Base-by-base conservation (phyloP, 2,113 vertebrate genomes). In the Bungarus multicinctus region DNA sequence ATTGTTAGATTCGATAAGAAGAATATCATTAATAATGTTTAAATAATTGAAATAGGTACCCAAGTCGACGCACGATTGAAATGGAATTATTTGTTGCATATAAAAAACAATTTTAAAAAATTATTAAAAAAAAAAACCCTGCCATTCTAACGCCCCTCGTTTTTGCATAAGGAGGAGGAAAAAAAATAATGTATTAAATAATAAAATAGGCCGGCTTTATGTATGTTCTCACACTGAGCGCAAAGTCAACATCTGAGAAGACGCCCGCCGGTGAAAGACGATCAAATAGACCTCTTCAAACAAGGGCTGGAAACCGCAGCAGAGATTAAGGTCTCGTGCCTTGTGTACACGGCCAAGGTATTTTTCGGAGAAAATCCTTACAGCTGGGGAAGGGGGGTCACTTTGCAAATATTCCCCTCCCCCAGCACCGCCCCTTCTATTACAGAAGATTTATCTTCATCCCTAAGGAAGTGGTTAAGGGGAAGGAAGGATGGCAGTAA, bases 341-440 rank as follows among this genome's bases (percentile, higher is more conserved):
- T 96, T 95, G 93, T 95, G 92, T 23, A 39, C 0, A 0, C 95
- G 94, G 95, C 87, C 91, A 91, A 55, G 94, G 91, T 93, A 94
- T 58, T 93, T 94, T 94, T 94, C 89, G 55, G 93, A 95, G 95
- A 96, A 97, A 95, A 97, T 94, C 90, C 30, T 93, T 94, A 94
- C 53, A 95, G 91, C 94, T 47, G 47, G 89, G n/a, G n/a, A n/a
- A n/a, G n/a, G n/a, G n/a, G 96, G 96, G 96, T 94, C 94, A 95
- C 90, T 95, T 95, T 97, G 89, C 94, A 94, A 97, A 97, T 96
- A 91, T 34, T 39, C 5, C 53, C 53, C 94, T 50, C 47, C 47
- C 7, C 45, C 43, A 0, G 2, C 25, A 55, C 1, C 16, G 1
- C 16, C 8, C 12, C 54, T 10, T 22, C 55, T 93, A 95, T 95